Evolutionary conservation across 2,888 invertebrate genomes (phyloP).

Genomic region (Eucera pruinosa): DNA sequence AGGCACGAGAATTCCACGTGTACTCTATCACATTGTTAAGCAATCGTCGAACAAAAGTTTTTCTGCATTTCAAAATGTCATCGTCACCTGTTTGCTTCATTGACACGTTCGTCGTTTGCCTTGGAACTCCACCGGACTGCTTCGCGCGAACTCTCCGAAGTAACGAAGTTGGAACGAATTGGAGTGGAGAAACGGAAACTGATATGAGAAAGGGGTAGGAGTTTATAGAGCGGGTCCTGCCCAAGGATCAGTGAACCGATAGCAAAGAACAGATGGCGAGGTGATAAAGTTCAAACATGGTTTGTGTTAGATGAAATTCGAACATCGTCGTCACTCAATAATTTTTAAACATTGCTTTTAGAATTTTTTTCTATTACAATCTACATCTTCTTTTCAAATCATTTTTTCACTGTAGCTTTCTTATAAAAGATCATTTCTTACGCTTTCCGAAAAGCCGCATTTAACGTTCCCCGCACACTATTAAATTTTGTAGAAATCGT

Average conservation of each 20-base stretch:
- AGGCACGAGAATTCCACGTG: too few species aligned
- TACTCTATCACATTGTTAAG: neutral
- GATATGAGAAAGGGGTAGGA: neutral
- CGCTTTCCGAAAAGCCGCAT: too few species aligned
- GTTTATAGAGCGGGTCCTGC: neutral
- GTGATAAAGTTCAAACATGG: too few species aligned
- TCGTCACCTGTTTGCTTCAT: neutral
- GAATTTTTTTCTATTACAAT: too few species aligned
- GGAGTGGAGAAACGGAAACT: constrained; percentile 11
- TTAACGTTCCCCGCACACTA: too few species aligned
- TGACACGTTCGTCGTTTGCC: neutral
- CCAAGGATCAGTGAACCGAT: neutral
- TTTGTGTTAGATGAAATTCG: too few species aligned
- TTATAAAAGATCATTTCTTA: too few species aligned
- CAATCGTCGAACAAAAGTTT: neutral
- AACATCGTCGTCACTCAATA: neutral
- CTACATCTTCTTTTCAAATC: too few species aligned
- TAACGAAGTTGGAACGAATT: constrained; percentile 16
- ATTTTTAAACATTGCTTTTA: too few species aligned
- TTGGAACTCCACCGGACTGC: neutral
- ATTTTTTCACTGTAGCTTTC: too few species aligned
- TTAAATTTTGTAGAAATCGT: too few species aligned
- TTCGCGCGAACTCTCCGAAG: neutral
- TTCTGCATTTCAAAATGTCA: neutral
- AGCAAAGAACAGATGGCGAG: neutral